Base-by-base conservation (phyloP, 2,113 vertebrate genomes). In the Semnornis frantzii region DNA sequence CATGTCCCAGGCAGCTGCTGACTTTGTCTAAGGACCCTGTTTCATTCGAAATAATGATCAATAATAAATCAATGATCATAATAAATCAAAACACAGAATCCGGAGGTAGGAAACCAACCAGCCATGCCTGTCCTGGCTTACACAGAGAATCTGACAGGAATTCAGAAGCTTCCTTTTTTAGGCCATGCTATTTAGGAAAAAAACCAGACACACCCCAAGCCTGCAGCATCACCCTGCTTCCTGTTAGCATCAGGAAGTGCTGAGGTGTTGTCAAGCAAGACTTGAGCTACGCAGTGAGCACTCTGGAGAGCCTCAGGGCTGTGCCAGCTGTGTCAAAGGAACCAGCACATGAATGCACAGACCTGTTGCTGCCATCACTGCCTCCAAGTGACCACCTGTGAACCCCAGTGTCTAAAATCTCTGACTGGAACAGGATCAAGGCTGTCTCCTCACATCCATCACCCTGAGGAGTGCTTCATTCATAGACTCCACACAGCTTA, bases 1-100 rank as follows among this genome's bases (percentile, higher is more conserved):
- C 27, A n/a, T 78, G 88, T 86, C 83, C 74, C 58, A 81, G 44
- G 73, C 74, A 85, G 34, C 23, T n/a, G 71, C 52, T 93, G 81
- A 27, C 79, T 84, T 86, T 90, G 46, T 52, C 70, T 84, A 86
- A 39, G 17, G 42, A 5, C 70, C 69, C 50, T 39, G 73, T 79
- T 87, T 82, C 5, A 10, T 59, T 73, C 23, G 55, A 37, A 37
- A 37, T 37, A 37, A 37, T 37, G 37, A 37, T 37, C 37, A 37
- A 37, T 37, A 37, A 37, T 37, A 37, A 37, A 37, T 37, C 37
- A 37, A 37, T 37, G 37, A 37, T 8, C 37, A 37, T 37, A n/a
- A 55, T 30, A 76, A 46, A 82, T 62, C 74, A 78, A 83, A 92
- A 52, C 58, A 44, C 37, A 58, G 15, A 64, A 6, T 37, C 34